Conservation (phyloP, 2,888 invertebrate species). For the Hesperia comma region DNA sequence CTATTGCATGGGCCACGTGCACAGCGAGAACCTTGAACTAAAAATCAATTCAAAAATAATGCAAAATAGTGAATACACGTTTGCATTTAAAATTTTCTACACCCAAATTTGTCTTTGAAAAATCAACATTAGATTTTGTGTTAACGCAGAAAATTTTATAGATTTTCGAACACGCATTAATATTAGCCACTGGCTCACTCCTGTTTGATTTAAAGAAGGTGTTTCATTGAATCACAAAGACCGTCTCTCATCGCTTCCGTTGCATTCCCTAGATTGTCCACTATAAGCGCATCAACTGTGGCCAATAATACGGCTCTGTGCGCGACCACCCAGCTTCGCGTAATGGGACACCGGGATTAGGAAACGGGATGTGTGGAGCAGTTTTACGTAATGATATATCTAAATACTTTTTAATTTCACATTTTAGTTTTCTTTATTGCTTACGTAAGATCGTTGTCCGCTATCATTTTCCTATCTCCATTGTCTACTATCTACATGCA, state of each 20-base stretch:
- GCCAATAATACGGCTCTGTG: constrained; percentile 53
- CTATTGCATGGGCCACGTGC: too few relatives aligned
- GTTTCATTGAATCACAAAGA: constrained; percentile 17
- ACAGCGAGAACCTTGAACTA: too few relatives aligned
- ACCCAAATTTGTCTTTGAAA: too few relatives aligned
- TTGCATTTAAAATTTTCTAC: too few relatives aligned
- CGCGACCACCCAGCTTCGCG: constrained; percentile 69
- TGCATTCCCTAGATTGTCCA: constrained; percentile 60
- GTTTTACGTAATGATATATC: constrained; percentile 16
- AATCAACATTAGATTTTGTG: too few relatives aligned
- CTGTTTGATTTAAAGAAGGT: constrained; percentile 4
- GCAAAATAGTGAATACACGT: too few relatives aligned
- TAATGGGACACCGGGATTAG: constrained; percentile 73
- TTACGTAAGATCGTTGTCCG: too few relatives aligned
- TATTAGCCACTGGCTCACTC: neutral
- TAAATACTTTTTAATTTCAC: too few relatives aligned
- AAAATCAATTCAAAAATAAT: too few relatives aligned
- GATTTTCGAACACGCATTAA: neutral
- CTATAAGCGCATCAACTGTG: constrained; percentile 58
- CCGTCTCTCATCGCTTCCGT: constrained; percentile 50
- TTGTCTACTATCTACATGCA: too few relatives aligned
- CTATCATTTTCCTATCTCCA: too few relatives aligned
- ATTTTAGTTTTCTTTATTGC: too few relatives aligned
- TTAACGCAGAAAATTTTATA: neutral
- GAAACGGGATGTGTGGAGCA: constrained; percentile 53